Conservation (phyloP, 1,140 invertebrate genomes). For the Drosophila arizonae region DNA sequence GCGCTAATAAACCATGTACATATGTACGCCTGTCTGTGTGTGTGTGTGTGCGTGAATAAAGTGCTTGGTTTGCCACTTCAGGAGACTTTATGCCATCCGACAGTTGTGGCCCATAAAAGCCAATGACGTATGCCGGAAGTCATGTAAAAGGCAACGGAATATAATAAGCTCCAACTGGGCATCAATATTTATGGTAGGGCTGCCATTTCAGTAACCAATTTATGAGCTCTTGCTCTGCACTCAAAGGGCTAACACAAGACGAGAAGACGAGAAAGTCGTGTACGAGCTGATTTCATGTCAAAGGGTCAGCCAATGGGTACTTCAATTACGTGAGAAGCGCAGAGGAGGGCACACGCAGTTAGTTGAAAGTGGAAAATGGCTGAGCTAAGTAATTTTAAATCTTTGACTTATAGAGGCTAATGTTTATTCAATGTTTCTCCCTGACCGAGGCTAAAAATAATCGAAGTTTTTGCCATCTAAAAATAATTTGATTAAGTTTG, state of each 20-base stretch:
- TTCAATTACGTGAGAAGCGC: slow-evolving; percentile 17
- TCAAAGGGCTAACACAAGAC: slow-evolving; percentile 26
- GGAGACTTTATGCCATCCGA: slow-evolving; percentile 8
- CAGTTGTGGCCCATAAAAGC: slow-evolving; percentile 44
- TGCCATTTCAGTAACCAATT: slow-evolving; percentile 41
- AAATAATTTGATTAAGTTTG: slow-evolving; percentile 7
- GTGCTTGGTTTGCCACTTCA: slow-evolving; percentile 19
- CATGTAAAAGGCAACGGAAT: slow-evolving; percentile 16
- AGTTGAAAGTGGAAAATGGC: not conserved
- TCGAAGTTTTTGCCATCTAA: not conserved
- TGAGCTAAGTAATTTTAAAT: slow-evolving; percentile 1
- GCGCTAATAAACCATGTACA: slow-evolving; percentile 22
- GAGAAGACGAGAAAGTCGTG: not conserved
- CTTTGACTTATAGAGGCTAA: not conserved
- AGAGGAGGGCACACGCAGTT: not conserved
- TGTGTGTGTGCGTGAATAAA: not conserved
- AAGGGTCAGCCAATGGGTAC: slow-evolving; percentile 19
- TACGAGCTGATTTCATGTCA: slow-evolving; percentile 35
- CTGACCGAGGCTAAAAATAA: not conserved
- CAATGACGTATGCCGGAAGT: slow-evolving; percentile 47
- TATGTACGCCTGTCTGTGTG: slow-evolving; percentile 2
- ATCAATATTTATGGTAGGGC: slow-evolving; percentile 72
- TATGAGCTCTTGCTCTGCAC: slow-evolving; percentile 35
- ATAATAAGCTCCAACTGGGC: slow-evolving; percentile 48
- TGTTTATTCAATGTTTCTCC: not conserved